Evolutionary conservation across 2,888 invertebrate genomes (phyloP), one percentile per base, ranked within the genome.

Genomic region (Caenorhabditis macrosperma): DNA sequence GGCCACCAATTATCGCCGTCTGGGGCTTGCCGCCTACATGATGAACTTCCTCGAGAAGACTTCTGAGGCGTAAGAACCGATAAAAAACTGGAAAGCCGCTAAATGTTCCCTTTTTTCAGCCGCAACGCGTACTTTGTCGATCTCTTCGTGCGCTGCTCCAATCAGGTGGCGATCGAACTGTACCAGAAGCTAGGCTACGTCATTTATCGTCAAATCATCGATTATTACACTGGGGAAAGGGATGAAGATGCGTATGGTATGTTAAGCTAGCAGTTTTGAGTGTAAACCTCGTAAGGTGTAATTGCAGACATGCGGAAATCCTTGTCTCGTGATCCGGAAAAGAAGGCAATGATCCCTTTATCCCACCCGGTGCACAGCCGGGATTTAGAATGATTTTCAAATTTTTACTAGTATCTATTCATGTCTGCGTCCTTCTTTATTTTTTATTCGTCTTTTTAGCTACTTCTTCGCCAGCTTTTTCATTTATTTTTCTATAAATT

Each of bases 181-280:
- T 99, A 99, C 91, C 94, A 94, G 54, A 69, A 44, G 17, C 72
- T 84, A 74, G 98, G 97, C 24, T 99, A 99, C 91, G 96, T 95
- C 86, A 95, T 98, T 0, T 99, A 98, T 91, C 93, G 99, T 75
- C 95, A 95, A 50, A 97, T 99, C 54, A 92, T 99, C 86, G 97
- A 97, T 91, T 99, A 99, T 93, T 99, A 99, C 91, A 96, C 96
- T 15, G 97, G 96, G 20, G 96, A 97, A 4, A 95, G 95, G 24
- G 97, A 98, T 92, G 99, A 99, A 93, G 96, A 99, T 93, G 99
- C 98, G 71, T 99, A 95, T 93, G 99, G 97, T 96, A 92, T 9
- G 50, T 64, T 30, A 30, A 20, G 30, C 15, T 22, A n/a, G 1
- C n/a, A 20, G 30, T 55, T 17, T 22, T 2, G 17, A 6, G 48